Evolutionary conservation across 2,113 vertebrate species (phyloP), one percentile per base, ranked within the genome.

Genomic region (Struthidea cinerea): DNA sequence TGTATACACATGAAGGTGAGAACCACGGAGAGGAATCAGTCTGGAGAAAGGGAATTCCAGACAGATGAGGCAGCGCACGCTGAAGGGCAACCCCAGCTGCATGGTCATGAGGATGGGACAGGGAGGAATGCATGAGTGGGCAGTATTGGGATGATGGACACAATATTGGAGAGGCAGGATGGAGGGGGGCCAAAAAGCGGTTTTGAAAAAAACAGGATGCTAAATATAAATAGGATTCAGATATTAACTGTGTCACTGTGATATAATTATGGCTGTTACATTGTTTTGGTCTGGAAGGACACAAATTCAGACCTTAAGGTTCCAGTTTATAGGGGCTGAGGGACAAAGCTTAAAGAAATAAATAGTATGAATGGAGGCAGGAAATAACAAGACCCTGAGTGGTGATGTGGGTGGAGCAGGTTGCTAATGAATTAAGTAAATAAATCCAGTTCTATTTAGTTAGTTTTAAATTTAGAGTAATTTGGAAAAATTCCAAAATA

Each of bases 21-120:
- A 89, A 55, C 6, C 1, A 13, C 52, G 64, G 39, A 55, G 71
- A 64, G 65, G 47, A 75, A 26, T 49, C 1, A 0, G 21, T 41
- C 73, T 90, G 83, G 69, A 82, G 73, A 78, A 71, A 87, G 83
- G 91, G 88, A 93, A 82, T 93, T 93, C 73, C 86, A 65, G 83
- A 60, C 3, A 0, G 76, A 81, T 93, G 90, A 95, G 88, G 37
- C 52, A 92, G 24, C 71, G 32, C 2, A 5, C 0, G 13, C 73
- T 96, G 74, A 96, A 95, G 83, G 95, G 92, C 94, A 96, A 94
- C 79, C 88, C 88, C 92, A 94, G 88, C 94, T 93, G 88, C n/a
- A 0, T 39, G 88, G 53, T 92, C 92, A 90, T 65, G 83, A 70
- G 92, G 88, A 78, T 59, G 49, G 88, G 61, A 87, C 3, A 1